Conservation (phyloP, 2,113 vertebrate genomes). For the human region DNA sequence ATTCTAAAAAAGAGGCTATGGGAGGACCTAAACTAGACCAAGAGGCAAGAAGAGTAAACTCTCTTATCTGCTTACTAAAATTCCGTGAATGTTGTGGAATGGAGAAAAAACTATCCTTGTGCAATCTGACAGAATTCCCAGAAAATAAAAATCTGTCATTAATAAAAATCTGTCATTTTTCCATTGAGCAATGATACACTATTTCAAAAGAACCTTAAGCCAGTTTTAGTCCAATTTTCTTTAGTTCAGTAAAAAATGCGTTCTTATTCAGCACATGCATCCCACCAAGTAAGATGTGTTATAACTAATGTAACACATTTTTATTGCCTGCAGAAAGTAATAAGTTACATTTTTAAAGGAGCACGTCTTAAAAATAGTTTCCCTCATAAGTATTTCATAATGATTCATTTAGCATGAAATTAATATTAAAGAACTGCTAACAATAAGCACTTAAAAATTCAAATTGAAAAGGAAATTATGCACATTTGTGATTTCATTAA, state of each 20-base stretch:
- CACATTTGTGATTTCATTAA: slow-evolving; percentile 61
- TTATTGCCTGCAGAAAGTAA: slow-evolving; percentile 47
- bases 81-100: background rate
- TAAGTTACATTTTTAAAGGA: slow-evolving; percentile 53
- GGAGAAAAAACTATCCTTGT: background rate
- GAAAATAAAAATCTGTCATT: slow-evolving; percentile 41
- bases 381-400: slow-evolving; percentile 68
- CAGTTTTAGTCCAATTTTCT: slow-evolving; percentile 43
- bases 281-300: slow-evolving; percentile 5
- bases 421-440: slow-evolving; percentile 69
- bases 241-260: slow-evolving; percentile 52
- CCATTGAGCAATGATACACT: slow-evolving; percentile 6
- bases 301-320: slow-evolving; percentile 63
- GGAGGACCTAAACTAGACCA: background rate
- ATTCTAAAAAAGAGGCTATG: background rate
- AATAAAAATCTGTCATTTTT: slow-evolving; percentile 38
- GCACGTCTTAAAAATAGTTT: slow-evolving; percentile 63
- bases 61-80: background rate
- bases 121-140: slow-evolving; percentile 17
- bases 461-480: slow-evolving; percentile 59
- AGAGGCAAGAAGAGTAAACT: background rate
- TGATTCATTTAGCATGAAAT: slow-evolving; percentile 71
- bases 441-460: slow-evolving; percentile 68
- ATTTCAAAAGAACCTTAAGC: slow-evolving; percentile 33
- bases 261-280: slow-evolving; percentile 48